phyloP scores from a whole-genome alignment of 2,888 invertebrate genomes.

The Sericinus montela region DNA sequence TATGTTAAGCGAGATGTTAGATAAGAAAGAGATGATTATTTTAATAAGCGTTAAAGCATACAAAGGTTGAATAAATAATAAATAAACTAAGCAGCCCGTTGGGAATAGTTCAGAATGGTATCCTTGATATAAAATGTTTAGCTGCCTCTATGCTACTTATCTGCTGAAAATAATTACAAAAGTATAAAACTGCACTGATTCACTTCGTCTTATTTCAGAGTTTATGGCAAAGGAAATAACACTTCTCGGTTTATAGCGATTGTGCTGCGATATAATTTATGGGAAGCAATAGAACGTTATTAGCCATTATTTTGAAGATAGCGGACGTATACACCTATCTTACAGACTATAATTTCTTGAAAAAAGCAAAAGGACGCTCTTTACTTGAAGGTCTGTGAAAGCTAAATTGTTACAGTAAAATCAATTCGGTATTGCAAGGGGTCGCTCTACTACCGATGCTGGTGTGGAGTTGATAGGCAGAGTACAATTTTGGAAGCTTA shows the following conservation, averaged over 20 bases:
- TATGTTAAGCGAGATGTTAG: too few relatives aligned
- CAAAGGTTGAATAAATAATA: background rate
- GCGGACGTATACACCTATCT: background rate
- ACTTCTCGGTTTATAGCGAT: constrained; percentile 8
- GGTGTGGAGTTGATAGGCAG: too few relatives aligned
- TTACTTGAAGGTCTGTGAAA: too few relatives aligned
- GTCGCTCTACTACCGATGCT: too few relatives aligned
- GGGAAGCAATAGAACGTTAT: constrained; percentile 5
- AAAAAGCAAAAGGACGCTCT: too few relatives aligned
- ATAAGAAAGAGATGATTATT: background rate
- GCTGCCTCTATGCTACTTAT: background rate
- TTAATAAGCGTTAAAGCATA: background rate
- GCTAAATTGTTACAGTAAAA: too few relatives aligned
- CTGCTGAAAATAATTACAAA: background rate
- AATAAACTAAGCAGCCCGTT: too few relatives aligned
- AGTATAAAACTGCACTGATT: constrained; percentile 13
- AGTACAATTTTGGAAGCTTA: too few relatives aligned
- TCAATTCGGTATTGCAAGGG: too few relatives aligned
- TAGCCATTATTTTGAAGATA: constrained; percentile 3
- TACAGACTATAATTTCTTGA: background rate
- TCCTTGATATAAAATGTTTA: background rate
- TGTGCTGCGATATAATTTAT: constrained; percentile 9
- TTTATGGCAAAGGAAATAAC: constrained; percentile 14
- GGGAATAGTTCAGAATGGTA: too few relatives aligned
- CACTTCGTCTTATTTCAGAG: constrained; percentile 8